Percentiles rank a stretch among this genome's conserved stretches.
phyloP scores from a whole-genome alignment of 2,888 invertebrate genomes.

The Cerceris rybyensis region DNA sequence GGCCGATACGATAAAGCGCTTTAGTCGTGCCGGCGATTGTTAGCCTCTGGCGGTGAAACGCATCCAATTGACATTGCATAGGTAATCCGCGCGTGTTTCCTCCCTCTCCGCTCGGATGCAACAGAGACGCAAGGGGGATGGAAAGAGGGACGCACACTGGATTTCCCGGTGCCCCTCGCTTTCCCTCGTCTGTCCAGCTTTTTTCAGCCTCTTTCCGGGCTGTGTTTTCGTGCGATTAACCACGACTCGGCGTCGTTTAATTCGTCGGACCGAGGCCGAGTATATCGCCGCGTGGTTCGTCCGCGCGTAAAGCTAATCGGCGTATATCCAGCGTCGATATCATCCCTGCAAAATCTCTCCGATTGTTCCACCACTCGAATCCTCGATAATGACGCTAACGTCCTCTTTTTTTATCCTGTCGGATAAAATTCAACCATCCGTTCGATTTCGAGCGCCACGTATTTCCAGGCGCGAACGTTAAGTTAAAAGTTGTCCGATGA shows the following conservation, averaged over 20 bases:
- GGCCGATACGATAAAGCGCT: neutral
- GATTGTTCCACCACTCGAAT: too few relatives aligned
- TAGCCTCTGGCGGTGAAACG: conserved; percentile 10
- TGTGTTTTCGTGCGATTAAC: conserved; percentile 56
- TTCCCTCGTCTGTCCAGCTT: neutral
- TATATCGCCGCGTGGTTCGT: conserved; percentile 26
- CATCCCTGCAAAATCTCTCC: too few relatives aligned
- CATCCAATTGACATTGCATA: conserved; percentile 14
- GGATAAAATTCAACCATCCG: too few relatives aligned
- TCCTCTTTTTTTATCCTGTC: too few relatives aligned
- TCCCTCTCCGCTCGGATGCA: too few relatives aligned
- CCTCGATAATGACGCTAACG: too few relatives aligned
- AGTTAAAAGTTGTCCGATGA: too few relatives aligned
- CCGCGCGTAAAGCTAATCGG: conserved; percentile 45
- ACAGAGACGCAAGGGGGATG: too few relatives aligned
- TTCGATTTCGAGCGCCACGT: too few relatives aligned
- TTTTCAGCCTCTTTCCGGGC: neutral
- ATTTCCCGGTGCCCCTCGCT: neutral
- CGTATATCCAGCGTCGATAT: conserved; percentile 9
- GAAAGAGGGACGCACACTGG: too few relatives aligned
- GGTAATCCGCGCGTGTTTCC: conserved; percentile 5
- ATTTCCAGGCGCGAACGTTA: too few relatives aligned
- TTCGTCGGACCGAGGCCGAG: conserved; percentile 34
- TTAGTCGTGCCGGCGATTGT: conserved; percentile 12
- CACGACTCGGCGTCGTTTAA: conserved; percentile 49